A percentile compares a stretch with the other conserved stretches of the same genome.
Evolutionary conservation across 2,113 vertebrate species (phyloP).

Genomic region (Colossoma macropomum): DNA sequence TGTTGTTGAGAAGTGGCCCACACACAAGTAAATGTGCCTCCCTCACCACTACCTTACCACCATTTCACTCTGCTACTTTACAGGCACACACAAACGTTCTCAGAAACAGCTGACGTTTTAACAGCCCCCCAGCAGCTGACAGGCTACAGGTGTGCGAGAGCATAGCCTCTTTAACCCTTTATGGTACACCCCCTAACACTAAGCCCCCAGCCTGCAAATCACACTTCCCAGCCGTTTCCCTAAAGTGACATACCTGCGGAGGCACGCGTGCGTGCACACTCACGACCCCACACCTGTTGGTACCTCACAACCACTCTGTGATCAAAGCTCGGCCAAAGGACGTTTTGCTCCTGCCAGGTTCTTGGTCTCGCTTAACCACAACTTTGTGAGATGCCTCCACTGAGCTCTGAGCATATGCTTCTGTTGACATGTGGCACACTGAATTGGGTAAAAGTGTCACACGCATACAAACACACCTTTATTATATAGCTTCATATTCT

Average conservation of each 20-base stretch:
- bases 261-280: neutral
- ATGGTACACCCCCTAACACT: conserved; percentile 62
- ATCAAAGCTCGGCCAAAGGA: conserved; percentile 4
- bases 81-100: conserved; percentile 63
- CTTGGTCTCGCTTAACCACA: neutral
- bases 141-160: conserved; percentile 80
- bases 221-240: neutral
- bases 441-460: neutral
- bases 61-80: conserved; percentile 14
- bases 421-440: conserved; percentile 1
- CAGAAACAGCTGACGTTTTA: conserved; percentile 84
- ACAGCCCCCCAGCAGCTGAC: conserved; percentile 82
- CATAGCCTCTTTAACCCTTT: conserved; percentile 73
- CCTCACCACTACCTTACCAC: conserved; percentile 14
- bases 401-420: conserved; percentile 30
- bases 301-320: conserved; percentile 27
- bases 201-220: conserved; percentile 48
- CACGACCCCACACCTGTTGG: conserved; percentile 34
- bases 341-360: conserved; percentile 18
- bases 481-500: neutral
- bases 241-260: conserved; percentile 21
- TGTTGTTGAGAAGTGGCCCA: conserved; percentile 60
- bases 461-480: neutral
- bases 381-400: neutral
- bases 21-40: conserved; percentile 49